Percentiles rank a stretch among this genome's conserved stretches.
These are phyloP conservation scores for Lycopodina hypogea DNA, from an alignment of 37 sponge, comb jelly and placozoan species.

Conservation along the genomic window DNA sequence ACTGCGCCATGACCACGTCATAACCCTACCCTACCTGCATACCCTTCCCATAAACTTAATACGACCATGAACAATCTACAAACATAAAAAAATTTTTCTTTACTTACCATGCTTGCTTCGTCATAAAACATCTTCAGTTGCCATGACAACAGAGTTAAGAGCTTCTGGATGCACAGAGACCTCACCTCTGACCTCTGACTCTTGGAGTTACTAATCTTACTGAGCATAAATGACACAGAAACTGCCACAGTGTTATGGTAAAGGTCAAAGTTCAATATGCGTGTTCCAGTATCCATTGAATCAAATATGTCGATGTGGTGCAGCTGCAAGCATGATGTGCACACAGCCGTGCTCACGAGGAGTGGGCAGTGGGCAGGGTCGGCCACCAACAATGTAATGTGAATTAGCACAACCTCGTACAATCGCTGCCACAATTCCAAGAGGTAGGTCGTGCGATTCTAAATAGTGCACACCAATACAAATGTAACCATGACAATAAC, in stretches of 20 bases:
- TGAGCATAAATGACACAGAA: neutral
- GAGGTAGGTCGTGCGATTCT: neutral
- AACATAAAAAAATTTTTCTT: no score
- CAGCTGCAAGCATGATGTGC: neutral
- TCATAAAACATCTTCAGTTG: no score
- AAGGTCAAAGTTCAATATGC: conserved; percentile 3
- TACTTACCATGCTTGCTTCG: no score
- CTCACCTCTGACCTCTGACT: no score
- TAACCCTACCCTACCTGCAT: no score
- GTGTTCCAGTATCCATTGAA: neutral
- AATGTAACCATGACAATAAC: no score
- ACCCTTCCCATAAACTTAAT: no score
- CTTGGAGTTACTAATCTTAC: no score
- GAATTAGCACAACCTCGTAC: neutral
- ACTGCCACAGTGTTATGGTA: conserved; percentile 24
- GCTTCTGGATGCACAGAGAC: no score
- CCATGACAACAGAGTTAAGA: no score
- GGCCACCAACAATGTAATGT: conserved; percentile 2
- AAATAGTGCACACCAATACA: neutral
- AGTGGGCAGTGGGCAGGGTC: conserved; percentile 18
- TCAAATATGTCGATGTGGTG: neutral
- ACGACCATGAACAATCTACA: no score
- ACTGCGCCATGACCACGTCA: no score
- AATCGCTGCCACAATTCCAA: conserved; percentile 15
- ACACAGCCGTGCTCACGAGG: neutral